Evolutionary conservation across 2,113 vertebrate species (phyloP), one percentile per base, ranked within the genome.

Genomic region (Carlito syrichta): DNA sequence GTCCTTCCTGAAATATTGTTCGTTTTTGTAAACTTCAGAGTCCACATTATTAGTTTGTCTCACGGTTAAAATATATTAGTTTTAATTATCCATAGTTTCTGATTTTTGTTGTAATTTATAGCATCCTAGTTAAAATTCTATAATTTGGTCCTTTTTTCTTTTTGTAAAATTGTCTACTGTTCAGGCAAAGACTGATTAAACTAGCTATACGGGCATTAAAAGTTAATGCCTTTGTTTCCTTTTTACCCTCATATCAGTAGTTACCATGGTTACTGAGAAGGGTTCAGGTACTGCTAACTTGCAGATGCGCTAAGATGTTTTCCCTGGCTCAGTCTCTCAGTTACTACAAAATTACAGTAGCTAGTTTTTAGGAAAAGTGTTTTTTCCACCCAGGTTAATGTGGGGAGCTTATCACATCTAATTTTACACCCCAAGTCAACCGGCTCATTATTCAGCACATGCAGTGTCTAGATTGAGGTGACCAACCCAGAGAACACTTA

Each of bases 181-280:
- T 94, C 43, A 87, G 73, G 54, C 81, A 95, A 84, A 95, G 66
- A 97, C n/a, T 58, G 88, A 97, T 98, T 96, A 79, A 97, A 77
- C 86, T 97, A 91, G 76, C 63, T 94, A 69, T 86, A 63, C 1
- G 71, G 62, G 54, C 97, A 95, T 98, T 98, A 97, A 98, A 98
- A 97, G 76, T 97, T 97, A 97, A 97, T 98, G 76, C 23, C 35
- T 96, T 97, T 96, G 89, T 94, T 35, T 30, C 96, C 62, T 89
- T 98, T 98, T 97, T 97, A 92, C 94, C 40, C 30, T 93, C 89
- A 77, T 89, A 89, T 96, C 79, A 93, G 79, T 86, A 90, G 98
- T 98, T 98, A 97, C 98, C 94, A 98, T 98, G 98, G 98, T 97
- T 98, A 98, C 98, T 78, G 56, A 97, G 66, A 84, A 89, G 82